Evolutionary conservation across 2,113 vertebrate species (phyloP), one percentile per base, ranked within the genome.

Genomic region (Hippolais icterina): DNA sequence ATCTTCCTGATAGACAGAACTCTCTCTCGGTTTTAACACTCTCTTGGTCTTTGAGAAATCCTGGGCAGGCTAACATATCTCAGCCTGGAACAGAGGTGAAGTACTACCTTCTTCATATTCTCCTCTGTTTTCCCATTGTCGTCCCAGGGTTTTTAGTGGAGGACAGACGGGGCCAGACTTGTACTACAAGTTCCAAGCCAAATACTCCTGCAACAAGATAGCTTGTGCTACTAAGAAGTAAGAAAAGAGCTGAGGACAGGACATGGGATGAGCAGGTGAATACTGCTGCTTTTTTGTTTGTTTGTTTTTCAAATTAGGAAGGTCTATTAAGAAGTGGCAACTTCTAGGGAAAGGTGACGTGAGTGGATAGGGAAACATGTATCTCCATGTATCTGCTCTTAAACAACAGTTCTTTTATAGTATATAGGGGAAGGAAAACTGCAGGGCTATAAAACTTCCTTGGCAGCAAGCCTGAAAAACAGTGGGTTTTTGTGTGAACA

Each of bases 1-100:
- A 16, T 35, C 25, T 9, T 74, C 21, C 12, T 4, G 5, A 12
- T 37, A 10, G 0, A 1, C 2, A 46, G 56, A 69, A 65, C 23
- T 35, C 20, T 31, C 4, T 15, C 52, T 63, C 52, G n/a, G 37
- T 35, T 25, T 12, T 41, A 53, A 15, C 15, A 31, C 15, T 42
- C 5, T 9, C 42, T 56, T 56, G 46, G 29, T 41, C n/a, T 23
- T 47, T 65, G 46, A 50, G 18, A 56, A 4, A 18, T 23, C 20
- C 18, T 70, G 31, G 5, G 17, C 33, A 42, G 27, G 21, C 22
- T 44, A 72, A 63, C 12, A 29, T 11, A 42, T 25, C 9, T 35
- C 39, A 68, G 12, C 15, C 12, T 12, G 1, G 31, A 90, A 20
- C 24, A 31, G 35, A 68, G 11, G 9, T 47, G 53, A 27, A 68